Conservation (phyloP, 2,797 vertebrate species). For the Gambelia wislizenii region DNA sequence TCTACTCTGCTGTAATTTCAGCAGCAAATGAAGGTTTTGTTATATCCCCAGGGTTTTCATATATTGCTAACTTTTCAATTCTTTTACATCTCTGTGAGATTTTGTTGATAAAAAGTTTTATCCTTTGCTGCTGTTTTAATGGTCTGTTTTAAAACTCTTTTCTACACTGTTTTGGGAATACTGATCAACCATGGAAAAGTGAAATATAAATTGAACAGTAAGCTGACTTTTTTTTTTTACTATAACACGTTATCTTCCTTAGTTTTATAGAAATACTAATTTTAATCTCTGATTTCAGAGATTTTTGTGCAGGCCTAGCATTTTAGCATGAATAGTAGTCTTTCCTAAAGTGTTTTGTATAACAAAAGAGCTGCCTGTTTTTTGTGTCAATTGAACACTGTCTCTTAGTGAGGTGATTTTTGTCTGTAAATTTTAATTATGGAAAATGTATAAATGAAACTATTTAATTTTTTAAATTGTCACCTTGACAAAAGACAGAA, state of each 20-base stretch:
- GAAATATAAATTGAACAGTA: background rate
- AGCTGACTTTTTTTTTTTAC: background rate
- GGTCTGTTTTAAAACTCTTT: background rate
- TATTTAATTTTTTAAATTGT: background rate
- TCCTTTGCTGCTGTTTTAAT: background rate
- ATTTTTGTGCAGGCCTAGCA: background rate
- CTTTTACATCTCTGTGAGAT: background rate
- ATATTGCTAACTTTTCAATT: background rate
- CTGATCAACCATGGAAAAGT: background rate
- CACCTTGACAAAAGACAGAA: background rate
- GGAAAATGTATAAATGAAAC: background rate
- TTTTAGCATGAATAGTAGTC: conserved; percentile 2
- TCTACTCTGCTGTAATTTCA: background rate
- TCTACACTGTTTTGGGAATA: background rate
- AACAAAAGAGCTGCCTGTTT: background rate
- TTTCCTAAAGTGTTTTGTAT: background rate
- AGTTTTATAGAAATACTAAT: background rate
- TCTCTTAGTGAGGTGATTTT: background rate
- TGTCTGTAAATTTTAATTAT: background rate
- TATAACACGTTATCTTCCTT: background rate
- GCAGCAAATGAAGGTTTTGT: background rate
- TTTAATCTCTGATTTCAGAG: background rate
- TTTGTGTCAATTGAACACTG: background rate
- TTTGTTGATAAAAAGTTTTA: background rate
- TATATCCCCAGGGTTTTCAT: background rate